Percentiles rank a stretch among this genome's conserved stretches.
These are phyloP conservation scores for Epistrophella euchroma DNA, from an alignment of 2,888 invertebrate species.

Conservation along the genomic window DNA sequence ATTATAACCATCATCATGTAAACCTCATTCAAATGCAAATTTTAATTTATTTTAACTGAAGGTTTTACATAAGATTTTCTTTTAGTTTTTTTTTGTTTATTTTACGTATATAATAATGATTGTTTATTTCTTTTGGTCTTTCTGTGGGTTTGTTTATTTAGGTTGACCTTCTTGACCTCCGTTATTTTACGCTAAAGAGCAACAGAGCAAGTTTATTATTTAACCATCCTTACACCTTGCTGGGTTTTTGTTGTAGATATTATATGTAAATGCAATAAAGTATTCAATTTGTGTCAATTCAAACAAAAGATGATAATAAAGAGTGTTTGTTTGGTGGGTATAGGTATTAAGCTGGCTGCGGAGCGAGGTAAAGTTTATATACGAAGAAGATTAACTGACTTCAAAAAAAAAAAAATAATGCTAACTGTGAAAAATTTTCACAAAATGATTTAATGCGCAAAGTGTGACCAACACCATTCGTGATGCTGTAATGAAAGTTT, in stretches of 20 bases:
- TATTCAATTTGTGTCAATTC: slow-evolving; percentile 58
- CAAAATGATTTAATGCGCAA: slow-evolving; percentile 38
- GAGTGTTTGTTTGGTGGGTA: slow-evolving; percentile 19
- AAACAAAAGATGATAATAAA: slow-evolving; percentile 46
- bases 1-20: slow-evolving; percentile 29
- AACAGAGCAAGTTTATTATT: slow-evolving; percentile 34
- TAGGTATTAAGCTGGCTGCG: slow-evolving; percentile 1
- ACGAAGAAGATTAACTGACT: background rate
- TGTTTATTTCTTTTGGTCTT: slow-evolving; percentile 15
- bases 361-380: slow-evolving; percentile 3
- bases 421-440: slow-evolving; percentile 20
- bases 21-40: slow-evolving; percentile 70
- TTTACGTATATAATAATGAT: slow-evolving; percentile 19
- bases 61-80: slow-evolving; percentile 58
- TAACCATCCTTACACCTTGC: slow-evolving; percentile 30
- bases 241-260: background rate
- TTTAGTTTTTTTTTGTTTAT: slow-evolving; percentile 3
- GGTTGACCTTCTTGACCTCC: slow-evolving; percentile 58
- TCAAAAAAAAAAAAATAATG: slow-evolving; percentile 5
- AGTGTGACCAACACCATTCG: slow-evolving; percentile 6
- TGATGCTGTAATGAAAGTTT: slow-evolving; percentile 20
- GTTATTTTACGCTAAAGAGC: slow-evolving; percentile 43
- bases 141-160: slow-evolving; percentile 1
- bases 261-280: slow-evolving; percentile 12
- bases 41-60: slow-evolving; percentile 54